These are phyloP conservation scores for Kryptolebias marmoratus DNA, from an alignment of 2,113 vertebrate species.

Conservation along the genomic window DNA sequence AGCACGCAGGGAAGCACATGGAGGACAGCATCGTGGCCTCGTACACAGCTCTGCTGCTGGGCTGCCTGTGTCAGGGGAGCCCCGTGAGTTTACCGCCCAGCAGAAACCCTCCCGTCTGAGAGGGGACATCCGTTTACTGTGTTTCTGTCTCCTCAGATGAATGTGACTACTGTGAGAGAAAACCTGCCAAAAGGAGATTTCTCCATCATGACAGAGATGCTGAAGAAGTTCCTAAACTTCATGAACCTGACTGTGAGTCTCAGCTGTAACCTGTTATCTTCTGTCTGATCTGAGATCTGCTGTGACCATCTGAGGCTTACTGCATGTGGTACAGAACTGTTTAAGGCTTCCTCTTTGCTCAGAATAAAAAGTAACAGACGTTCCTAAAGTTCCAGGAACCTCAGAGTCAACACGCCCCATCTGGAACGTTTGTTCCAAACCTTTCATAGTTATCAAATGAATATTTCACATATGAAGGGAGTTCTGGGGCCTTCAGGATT, in stretches of 20 bases:
- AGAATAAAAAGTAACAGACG: too few relatives aligned
- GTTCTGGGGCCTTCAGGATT: too few relatives aligned
- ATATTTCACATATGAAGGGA: too few relatives aligned
- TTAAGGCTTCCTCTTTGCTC: too few relatives aligned
- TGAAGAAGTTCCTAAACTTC: constrained; percentile 98
- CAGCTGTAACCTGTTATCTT: background rate
- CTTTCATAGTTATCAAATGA: too few relatives aligned
- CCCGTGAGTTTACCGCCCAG: constrained; percentile 82
- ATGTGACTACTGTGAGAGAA: constrained; percentile 96
- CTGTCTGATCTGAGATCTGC: background rate
- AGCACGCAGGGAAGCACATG: constrained; percentile 99
- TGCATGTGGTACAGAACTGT: too few relatives aligned
- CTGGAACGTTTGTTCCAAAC: too few relatives aligned
- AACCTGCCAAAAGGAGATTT: constrained; percentile 97
- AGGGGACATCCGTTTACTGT: too few relatives aligned
- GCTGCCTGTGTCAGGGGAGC: constrained; percentile 97
- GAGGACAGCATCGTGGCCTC: constrained; percentile 99
- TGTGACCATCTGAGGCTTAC: too few relatives aligned
- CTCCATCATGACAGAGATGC: constrained; percentile 99
- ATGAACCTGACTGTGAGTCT: constrained; percentile 98
- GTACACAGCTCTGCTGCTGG: constrained; percentile 95
- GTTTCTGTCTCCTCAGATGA: constrained; percentile 80
- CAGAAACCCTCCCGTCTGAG: background rate
- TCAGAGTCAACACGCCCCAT: too few relatives aligned
- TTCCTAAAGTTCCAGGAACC: too few relatives aligned